Base-by-base conservation (phyloP, 2,888 invertebrate genomes). In the Chrysolina haemoptera region DNA sequence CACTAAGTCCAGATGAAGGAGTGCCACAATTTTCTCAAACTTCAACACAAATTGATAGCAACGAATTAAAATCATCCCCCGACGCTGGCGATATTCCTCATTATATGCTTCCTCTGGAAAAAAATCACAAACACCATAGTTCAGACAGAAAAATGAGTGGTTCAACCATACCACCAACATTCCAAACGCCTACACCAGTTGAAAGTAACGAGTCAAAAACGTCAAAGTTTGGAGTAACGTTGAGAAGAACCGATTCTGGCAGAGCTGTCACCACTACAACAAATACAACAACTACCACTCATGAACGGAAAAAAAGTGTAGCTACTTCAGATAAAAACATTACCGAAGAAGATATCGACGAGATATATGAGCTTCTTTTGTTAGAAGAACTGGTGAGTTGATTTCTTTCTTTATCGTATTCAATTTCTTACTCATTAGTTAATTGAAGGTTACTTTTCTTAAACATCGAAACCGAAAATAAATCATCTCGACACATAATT, bases 371-470 rank as follows among this genome's bases (percentile, higher is more conserved):
- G 82, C 83, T 94, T 78, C 90, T 91, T 83, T 88, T 93, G 80
- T 89, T 95, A 73, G 94, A 94, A 88, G 90, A 91, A 88, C 90
- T 94, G 90, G 93, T 93, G 86, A 90, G 90, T 90, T 16, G 22
- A 1, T 3, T 48, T 50, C 11, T 35, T 9, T 40, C 8, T 66
- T 50, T n/a, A 35, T 35, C 8, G 8, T 35, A 35, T 6, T 35
- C 35, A 35, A 8, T 8, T 35, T 35, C 35, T 35, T 35, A 35
- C 4, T 8, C 8, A 35, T 46, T 48, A 6, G 18, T 59, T 12
- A 10, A 14, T 4, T 14, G 5, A 27, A 27, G 5, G 27, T 27
- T 27, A 5, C 27, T 27, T 27, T 27, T 27, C 27, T 27, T 27
- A 5, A 27, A 27, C 5, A 27, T 1, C 27, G 5, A 5, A 27